These are phyloP conservation scores for Eumerus sabulonum DNA, from an alignment of 2,888 invertebrate species.

Conservation along the genomic window DNA sequence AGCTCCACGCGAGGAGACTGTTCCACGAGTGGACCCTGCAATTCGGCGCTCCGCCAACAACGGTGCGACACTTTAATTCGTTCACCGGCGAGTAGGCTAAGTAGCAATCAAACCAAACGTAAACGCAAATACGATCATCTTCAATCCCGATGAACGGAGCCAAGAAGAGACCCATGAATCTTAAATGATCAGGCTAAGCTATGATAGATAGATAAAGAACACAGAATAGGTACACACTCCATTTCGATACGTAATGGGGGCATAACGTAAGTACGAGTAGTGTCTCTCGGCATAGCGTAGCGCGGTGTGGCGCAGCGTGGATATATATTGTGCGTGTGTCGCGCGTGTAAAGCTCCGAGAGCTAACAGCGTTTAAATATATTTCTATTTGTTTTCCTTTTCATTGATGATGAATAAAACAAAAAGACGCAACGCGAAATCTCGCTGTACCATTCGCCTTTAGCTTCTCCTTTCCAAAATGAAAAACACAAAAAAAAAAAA, in stretches of 20 bases:
- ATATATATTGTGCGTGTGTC: conserved; percentile 47
- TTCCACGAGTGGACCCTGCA: conserved; percentile 79
- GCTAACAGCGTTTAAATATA: conserved; percentile 47
- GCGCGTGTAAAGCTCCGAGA: conserved; percentile 61
- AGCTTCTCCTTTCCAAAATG: conserved; percentile 19
- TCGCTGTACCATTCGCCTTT: conserved; percentile 30
- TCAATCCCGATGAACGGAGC: conserved; percentile 34
- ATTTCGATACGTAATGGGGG: conserved; percentile 46
- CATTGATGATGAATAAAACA: conserved; percentile 6
- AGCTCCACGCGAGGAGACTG: conserved; percentile 78
- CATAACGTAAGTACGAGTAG: too few relatives aligned
- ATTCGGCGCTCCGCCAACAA: conserved; percentile 78
- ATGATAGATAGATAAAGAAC: too few relatives aligned
- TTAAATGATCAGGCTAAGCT: conserved; percentile 30
- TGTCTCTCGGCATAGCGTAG: conserved; percentile 16
- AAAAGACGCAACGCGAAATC: conserved; percentile 48
- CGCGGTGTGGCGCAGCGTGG: conserved; percentile 52
- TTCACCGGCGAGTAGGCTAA: conserved; percentile 78
- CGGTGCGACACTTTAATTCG: conserved; percentile 78
- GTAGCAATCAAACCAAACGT: neutral
- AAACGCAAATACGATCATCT: conserved; percentile 26
- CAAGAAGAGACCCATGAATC: conserved; percentile 39
- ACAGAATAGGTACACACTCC: conserved; percentile 20
- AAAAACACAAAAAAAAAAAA: conserved; percentile 26
- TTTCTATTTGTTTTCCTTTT: neutral